These are phyloP conservation scores for Lycophotia porphyrea DNA, from an alignment of 2,888 invertebrate genomes.

Conservation along the genomic window DNA sequence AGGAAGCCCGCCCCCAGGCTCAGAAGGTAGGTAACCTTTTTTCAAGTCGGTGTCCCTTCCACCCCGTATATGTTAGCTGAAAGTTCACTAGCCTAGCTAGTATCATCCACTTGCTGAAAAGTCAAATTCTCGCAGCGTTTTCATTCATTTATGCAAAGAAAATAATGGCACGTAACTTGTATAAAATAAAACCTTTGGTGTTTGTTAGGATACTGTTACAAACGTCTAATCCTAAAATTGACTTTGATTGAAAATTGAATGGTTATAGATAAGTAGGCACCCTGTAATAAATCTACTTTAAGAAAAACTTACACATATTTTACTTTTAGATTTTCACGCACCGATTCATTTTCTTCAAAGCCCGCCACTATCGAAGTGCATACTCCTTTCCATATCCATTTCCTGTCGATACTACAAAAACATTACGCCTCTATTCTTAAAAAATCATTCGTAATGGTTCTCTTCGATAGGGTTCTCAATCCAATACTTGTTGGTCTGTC, in stretches of 20 bases:
- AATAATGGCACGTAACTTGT: background rate
- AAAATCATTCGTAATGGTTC: conserved; percentile 66
- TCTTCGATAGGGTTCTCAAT: conserved; percentile 56
- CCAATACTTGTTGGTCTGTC: conserved; percentile 58
- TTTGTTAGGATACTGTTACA: background rate
- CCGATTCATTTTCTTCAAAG: conserved; percentile 16
- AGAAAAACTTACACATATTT: background rate
- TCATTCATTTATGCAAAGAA: background rate
- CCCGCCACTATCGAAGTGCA: conserved; percentile 39
- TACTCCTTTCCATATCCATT: conserved; percentile 55
- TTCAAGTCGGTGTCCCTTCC: too few relatives aligned
- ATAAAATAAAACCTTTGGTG: background rate
- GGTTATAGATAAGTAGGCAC: background rate
- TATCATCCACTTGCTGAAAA: background rate
- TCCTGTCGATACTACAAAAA: conserved; percentile 67
- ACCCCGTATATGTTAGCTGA: background rate
- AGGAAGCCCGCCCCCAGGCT: too few relatives aligned
- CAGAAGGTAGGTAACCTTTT: too few relatives aligned
- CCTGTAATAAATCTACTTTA: background rate
- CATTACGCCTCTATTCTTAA: conserved; percentile 67
- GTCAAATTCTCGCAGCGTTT: background rate
- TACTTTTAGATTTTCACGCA: background rate
- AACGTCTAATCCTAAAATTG: background rate
- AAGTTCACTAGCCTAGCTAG: background rate
- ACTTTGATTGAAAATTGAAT: too few relatives aligned